These are phyloP conservation scores for Drosophila kanapiae DNA, from an alignment of 1,140 invertebrate species.

Conservation along the genomic window DNA sequence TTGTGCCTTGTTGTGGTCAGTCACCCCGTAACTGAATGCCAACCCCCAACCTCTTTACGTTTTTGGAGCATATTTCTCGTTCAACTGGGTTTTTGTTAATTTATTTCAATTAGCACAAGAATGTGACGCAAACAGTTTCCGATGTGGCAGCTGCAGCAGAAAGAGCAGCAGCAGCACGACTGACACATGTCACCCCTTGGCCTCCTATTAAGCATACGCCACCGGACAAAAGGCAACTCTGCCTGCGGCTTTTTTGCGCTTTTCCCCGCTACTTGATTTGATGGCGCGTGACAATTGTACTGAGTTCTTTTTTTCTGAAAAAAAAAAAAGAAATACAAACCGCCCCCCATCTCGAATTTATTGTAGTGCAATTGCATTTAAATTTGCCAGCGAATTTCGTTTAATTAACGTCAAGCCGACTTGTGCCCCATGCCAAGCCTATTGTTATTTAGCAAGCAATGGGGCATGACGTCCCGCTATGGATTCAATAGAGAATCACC, in stretches of 20 bases:
- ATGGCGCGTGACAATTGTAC: conserved; percentile 82
- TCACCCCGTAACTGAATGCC: conserved; percentile 7
- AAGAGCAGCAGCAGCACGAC: conserved; percentile 48
- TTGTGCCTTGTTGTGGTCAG: conserved; percentile 72
- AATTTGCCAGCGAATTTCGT: conserved; percentile 78
- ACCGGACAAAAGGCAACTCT: conserved; percentile 46
- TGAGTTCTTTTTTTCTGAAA: not conserved
- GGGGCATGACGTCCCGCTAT: conserved; percentile 62
- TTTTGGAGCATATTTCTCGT: conserved; percentile 57
- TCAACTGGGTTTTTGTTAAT: conserved; percentile 69
- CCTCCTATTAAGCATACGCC: conserved; percentile 66
- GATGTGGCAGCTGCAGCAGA: conserved; percentile 40
- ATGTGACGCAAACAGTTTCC: conserved; percentile 64
- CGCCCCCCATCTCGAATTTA: conserved; percentile 38
- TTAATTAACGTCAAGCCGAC: conserved; percentile 71
- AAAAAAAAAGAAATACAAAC: not conserved
- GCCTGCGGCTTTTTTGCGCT: conserved; percentile 29
- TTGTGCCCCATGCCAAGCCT: conserved; percentile 34
- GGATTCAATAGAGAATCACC: conserved; percentile 10
- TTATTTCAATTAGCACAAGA: conserved; percentile 79
- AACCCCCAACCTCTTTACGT: conserved; percentile 7
- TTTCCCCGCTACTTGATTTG: conserved; percentile 66
- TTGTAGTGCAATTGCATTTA: conserved; percentile 81
- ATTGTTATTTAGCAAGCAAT: conserved; percentile 63
- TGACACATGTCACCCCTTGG: conserved; percentile 45